Evolutionary conservation across 2,797 vertebrate species (phyloP), one percentile per base, ranked within the genome.

Genomic region (Myoxocephalus aenaeus): DNA sequence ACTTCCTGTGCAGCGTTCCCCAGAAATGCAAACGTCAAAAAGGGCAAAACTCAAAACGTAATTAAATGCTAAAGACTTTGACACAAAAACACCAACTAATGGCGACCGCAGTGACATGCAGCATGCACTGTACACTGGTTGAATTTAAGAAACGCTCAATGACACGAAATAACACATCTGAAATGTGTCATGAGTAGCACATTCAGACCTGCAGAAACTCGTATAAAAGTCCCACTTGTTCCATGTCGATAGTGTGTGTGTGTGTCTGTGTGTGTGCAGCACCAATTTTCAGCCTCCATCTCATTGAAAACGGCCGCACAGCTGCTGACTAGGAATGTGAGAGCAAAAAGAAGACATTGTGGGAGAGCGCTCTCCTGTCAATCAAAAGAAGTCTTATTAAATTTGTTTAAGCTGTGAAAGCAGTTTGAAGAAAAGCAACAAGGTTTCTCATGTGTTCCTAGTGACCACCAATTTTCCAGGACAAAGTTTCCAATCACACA

Each of bases 401-500:
- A 94, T 94, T 85, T 93, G 91, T 95, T 94, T 92, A 94, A 93
- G 91, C 93, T 93, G 93, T 93, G 84, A 93, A 94, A 93, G 93
- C 92, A 93, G 89, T 90, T 91, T 91, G 81, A 80, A 87, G 88
- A 80, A 81, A 79, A 82, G 82, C 87, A 89, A 92, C 90, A 90
- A 92, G 83, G 88, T 85, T 87, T 73, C 80, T 90, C 82, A 83
- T 73, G 85, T 86, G 82, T 90, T 90, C 84, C 81, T 83, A 66
- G 22, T 63, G 77, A 82, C 74, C 81, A 48, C 74, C 51, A 59
- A 78, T 92, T 90, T 86, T 80, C 75, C 77, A 58, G 3, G 29
- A 86, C 81, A 79, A 83, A 75, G 65, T 84, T 80, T 84, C 75
- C 80, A 90, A 93, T 92, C 84, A 89, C 74, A 85, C 66, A 83